Conservation (phyloP, 2,888 invertebrate genomes). For the Sussaba pulchella region DNA sequence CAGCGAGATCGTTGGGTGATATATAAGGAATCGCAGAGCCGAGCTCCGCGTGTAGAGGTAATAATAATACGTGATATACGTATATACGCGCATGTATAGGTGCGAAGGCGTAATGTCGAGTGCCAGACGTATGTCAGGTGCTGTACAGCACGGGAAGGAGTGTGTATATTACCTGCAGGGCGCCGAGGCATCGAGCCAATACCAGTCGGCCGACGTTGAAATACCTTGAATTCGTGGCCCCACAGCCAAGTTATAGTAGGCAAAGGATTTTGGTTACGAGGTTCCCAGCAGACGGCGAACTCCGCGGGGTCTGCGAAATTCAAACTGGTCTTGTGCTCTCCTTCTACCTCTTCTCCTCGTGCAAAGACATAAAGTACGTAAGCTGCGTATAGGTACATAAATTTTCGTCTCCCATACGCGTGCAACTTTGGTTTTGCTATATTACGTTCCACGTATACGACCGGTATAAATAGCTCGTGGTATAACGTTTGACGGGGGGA, state of each 20-base stretch:
- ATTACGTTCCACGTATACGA: slow-evolving; percentile 23
- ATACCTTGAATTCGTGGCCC: slow-evolving; percentile 47
- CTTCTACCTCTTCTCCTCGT: slow-evolving; percentile 37
- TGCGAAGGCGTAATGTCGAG: slow-evolving; percentile 21
- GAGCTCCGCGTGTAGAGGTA: slow-evolving; percentile 1
- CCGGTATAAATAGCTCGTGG: not conserved
- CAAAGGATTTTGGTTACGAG: slow-evolving; percentile 80
- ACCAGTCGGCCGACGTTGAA: slow-evolving; percentile 29
- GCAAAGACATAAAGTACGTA: slow-evolving; percentile 59
- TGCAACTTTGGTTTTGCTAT: not conserved
- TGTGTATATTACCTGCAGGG: slow-evolving; percentile 26
- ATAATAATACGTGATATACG: slow-evolving; percentile 16
- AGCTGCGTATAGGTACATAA: slow-evolving; percentile 59
- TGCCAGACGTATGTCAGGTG: slow-evolving; percentile 33
- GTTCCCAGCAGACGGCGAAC: slow-evolving; percentile 76
- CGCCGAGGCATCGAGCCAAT: slow-evolving; percentile 36
- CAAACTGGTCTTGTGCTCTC: slow-evolving; percentile 43
- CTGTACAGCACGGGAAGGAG: not conserved
- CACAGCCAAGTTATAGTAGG: slow-evolving; percentile 61
- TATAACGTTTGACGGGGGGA: not conserved
- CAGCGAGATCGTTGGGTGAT: not conserved
- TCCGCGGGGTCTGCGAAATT: slow-evolving; percentile 33
- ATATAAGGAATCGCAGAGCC: slow-evolving; percentile 5
- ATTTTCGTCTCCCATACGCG: slow-evolving; percentile 52
- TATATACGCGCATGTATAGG: too few species aligned